Evolutionary conservation across 2,888 invertebrate species (phyloP).

Genomic region (Ctena decussata): DNA sequence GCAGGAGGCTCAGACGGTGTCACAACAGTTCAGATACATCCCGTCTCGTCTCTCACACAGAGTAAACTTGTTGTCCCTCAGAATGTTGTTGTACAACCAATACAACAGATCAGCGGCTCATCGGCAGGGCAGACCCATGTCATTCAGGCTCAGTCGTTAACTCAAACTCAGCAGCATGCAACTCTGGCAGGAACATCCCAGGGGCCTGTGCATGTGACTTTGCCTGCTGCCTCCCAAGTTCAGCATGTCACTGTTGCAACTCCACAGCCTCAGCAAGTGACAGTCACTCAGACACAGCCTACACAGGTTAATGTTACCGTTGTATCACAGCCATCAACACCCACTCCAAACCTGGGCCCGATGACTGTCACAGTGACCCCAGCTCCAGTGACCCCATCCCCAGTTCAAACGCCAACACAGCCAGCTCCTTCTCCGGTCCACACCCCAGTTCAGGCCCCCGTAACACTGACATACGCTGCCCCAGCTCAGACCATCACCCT

Average conservation of each 20-base stretch:
- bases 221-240: slow-evolving; percentile 57
- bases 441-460: slow-evolving; percentile 32
- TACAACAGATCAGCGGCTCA: slow-evolving; percentile 42
- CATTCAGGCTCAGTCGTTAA: slow-evolving; percentile 10
- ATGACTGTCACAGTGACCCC: slow-evolving; percentile 64
- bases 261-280: slow-evolving; percentile 54
- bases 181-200: neutral
- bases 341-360: slow-evolving; percentile 27
- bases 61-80: slow-evolving; percentile 67
- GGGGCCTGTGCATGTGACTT: slow-evolving; percentile 42
- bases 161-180: neutral
- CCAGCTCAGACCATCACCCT: slow-evolving; percentile 33
- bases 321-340: slow-evolving; percentile 36
- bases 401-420: slow-evolving; percentile 45
- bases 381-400: slow-evolving; percentile 44
- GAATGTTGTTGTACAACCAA: slow-evolving; percentile 70
- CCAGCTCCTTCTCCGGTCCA: slow-evolving; percentile 22
- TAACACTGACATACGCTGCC: slow-evolving; percentile 45
- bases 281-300: slow-evolving; percentile 46
- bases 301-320: slow-evolving; percentile 56
- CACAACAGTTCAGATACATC: slow-evolving; percentile 70
- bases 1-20: slow-evolving; percentile 62
- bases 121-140: neutral
- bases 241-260: slow-evolving; percentile 61
- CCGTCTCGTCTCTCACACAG: slow-evolving; percentile 67